Percentiles rank a stretch among this genome's conserved stretches.
phyloP scores from a whole-genome alignment of 2,113 vertebrate species.

The Leucopsar rothschildi region DNA sequence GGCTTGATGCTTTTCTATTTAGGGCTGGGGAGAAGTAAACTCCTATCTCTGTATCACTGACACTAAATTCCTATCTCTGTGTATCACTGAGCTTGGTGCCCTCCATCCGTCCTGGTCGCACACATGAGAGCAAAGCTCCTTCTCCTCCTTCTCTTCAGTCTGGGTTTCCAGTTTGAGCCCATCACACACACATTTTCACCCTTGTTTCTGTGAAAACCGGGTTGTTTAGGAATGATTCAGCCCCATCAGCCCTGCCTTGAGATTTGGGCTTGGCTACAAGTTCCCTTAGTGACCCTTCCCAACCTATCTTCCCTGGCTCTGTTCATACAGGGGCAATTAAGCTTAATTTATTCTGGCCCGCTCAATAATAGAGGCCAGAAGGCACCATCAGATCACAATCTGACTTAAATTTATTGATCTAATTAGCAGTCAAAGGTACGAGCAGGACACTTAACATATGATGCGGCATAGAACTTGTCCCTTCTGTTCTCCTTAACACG shows the following conservation, averaged over 20 bases:
- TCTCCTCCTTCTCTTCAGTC: neutral
- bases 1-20: neutral
- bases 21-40: neutral
- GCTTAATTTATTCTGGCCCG: neutral
- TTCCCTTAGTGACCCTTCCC: neutral
- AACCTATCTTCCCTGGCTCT: neutral
- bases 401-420: constrained; percentile 42
- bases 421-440: constrained; percentile 29
- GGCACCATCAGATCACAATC: constrained; percentile 28
- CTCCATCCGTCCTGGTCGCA: neutral
- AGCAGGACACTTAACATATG: neutral
- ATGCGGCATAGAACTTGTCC: neutral
- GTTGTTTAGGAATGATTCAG: neutral
- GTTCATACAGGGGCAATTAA: constrained; percentile 11
- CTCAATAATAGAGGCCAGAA: constrained; percentile 32
- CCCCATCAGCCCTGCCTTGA: neutral
- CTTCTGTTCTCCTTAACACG: neutral
- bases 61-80: neutral
- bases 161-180: neutral
- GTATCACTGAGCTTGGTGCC: rapidly evolving
- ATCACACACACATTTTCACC: neutral
- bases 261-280: neutral
- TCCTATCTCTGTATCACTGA: neutral
- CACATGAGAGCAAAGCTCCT: neutral
- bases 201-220: neutral